Evolutionary conservation across 2,113 vertebrate species (phyloP).

Genomic region (Zosterops japonicus): DNA sequence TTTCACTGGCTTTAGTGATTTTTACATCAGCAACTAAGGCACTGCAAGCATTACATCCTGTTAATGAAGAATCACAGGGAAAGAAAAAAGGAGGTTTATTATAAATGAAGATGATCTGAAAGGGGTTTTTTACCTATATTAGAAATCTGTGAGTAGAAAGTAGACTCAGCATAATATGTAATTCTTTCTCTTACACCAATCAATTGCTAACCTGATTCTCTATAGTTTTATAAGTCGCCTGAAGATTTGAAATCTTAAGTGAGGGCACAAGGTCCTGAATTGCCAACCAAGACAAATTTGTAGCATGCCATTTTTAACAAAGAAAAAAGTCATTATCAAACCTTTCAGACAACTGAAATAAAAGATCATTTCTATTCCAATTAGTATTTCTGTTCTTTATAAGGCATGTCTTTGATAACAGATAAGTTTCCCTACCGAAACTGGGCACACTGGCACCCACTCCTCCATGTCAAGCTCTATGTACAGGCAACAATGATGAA

Average conservation of each 20-base stretch:
- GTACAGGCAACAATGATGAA: rapidly evolving
- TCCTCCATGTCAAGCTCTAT: rapidly evolving
- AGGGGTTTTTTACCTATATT: not conserved
- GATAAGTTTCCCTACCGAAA: not conserved
- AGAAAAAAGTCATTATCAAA: not conserved
- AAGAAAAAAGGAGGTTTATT: not conserved
- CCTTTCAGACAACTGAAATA: not conserved
- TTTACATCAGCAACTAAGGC: not conserved
- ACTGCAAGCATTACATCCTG: not conserved
- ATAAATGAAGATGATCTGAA: not conserved
- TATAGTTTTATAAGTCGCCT: not conserved
- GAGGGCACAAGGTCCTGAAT: not conserved
- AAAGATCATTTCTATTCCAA: not conserved
- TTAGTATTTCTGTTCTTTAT: not conserved
- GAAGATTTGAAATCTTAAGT: not conserved
- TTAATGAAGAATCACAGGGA: not conserved
- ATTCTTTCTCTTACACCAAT: not conserved
- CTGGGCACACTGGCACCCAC: not conserved
- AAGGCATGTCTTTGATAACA: not conserved
- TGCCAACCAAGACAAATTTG: not conserved
- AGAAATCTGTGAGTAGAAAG: not conserved
- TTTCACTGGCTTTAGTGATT: not conserved
- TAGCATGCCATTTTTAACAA: not conserved
- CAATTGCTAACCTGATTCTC: not conserved
- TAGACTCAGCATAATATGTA: not conserved